Evolutionary conservation across 2,888 invertebrate species (phyloP).

Genomic region (Invenusta paracnida): DNA sequence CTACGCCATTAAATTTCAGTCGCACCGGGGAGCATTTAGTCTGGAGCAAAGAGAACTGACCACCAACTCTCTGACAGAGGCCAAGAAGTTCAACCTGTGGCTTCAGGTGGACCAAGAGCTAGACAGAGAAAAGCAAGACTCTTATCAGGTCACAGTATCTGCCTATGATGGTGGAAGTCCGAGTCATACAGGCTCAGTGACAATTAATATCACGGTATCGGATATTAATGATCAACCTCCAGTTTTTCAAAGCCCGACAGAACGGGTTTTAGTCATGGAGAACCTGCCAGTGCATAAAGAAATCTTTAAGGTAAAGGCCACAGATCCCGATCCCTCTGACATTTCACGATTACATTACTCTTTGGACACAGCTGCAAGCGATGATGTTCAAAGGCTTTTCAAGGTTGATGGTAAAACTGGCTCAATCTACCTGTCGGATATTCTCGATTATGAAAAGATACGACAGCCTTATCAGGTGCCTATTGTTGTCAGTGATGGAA

Average conservation of each 20-base stretch:
- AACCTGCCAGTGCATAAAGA: background rate
- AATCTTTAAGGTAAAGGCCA: slow-evolving; percentile 19
- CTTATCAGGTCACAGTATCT: background rate
- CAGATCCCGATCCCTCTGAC: slow-evolving; percentile 28
- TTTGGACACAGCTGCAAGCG: slow-evolving; percentile 31
- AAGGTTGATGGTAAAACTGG: slow-evolving; percentile 8
- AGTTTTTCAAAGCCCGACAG: background rate
- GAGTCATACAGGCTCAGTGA: slow-evolving; percentile 21
- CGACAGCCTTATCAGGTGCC: slow-evolving; percentile 28
- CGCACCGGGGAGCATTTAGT: background rate
- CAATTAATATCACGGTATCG: slow-evolving; percentile 28
- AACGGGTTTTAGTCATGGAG: background rate
- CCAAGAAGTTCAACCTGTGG: background rate
- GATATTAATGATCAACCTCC: slow-evolving; percentile 40
- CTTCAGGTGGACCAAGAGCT: slow-evolving; percentile 18
- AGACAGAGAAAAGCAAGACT: slow-evolving; percentile 1
- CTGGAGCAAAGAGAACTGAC: background rate
- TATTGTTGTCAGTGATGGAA: slow-evolving; percentile 36
- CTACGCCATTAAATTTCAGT: background rate
- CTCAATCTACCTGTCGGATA: background rate
- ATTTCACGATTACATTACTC: slow-evolving; percentile 3
- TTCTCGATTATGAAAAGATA: slow-evolving; percentile 26
- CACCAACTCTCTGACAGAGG: background rate
- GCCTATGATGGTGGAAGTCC: slow-evolving; percentile 38
- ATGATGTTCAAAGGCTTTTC: background rate